phyloP scores from a whole-genome alignment of 2,797 vertebrate species.

The Arvicola amphibius region DNA sequence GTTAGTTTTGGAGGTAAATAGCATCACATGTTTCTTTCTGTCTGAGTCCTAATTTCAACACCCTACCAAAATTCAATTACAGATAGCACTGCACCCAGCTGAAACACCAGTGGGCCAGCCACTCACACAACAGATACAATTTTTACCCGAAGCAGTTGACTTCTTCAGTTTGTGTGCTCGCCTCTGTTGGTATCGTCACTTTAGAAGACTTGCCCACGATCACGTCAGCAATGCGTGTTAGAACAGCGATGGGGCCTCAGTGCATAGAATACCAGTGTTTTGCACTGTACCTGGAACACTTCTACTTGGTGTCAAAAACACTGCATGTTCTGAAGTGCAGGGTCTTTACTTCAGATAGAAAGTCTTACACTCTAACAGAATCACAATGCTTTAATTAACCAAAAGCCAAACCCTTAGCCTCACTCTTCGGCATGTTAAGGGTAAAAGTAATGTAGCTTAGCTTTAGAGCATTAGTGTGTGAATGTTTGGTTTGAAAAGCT shows the following conservation, averaged over 20 bases:
- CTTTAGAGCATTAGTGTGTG: not conserved
- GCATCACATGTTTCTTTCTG: not conserved
- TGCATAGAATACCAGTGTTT: no score
- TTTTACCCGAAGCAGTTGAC: not conserved
- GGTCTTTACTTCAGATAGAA: not conserved
- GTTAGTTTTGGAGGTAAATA: not conserved
- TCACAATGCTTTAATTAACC: not conserved
- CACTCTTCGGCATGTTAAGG: not conserved
- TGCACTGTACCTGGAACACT: not conserved
- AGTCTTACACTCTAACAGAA: not conserved
- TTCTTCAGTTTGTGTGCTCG: not conserved
- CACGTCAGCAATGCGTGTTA: not conserved
- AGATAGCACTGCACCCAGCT: not conserved
- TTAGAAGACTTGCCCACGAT: not conserved
- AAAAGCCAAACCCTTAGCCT: not conserved
- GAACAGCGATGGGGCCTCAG: not conserved
- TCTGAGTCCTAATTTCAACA: not conserved
- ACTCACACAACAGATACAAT: fast-evolving
- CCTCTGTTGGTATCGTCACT: not conserved
- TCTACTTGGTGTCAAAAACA: not conserved
- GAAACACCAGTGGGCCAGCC: not conserved
- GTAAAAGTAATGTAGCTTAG: not conserved
- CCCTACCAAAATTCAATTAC: not conserved
- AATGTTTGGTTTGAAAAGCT: not conserved
- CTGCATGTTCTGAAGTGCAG: not conserved